Evolutionary conservation across 2,888 invertebrate species (phyloP), one percentile per base, ranked within the genome.

Genomic region (Cremastinae sp.): DNA sequence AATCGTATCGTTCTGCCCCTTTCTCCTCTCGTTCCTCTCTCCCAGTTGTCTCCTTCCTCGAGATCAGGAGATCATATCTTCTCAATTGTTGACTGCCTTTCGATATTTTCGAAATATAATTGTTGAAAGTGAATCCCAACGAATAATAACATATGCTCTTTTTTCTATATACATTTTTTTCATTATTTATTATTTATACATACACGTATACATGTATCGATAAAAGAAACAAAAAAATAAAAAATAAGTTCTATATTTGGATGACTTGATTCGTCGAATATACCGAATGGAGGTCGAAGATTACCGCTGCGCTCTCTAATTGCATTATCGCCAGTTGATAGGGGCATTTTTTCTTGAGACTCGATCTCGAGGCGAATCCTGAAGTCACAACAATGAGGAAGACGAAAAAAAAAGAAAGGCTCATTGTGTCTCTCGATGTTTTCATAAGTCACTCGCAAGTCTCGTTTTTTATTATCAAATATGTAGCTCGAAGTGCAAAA

Each of bases 251-350:
- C 5, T 28, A 5, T 7, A 1, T 35, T 47, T 45, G 16, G 9
- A 62, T 22, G 12, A 41, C 28, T 45, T 53, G 53, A 28, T 28
- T 22, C 18, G 10, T 66, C 35, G 53, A 39, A 55, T 45, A 49
- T 55, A n/a, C n/a, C 20, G 9, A 56, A 51, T 62, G 49, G 61
- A 51, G 75, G 62, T 68, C 65, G 28, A 65, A 75, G 70, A 65
- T 75, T 59, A 49, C 20, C 53, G 35, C 49, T 41, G 56, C 62
- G 45, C 47, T 64, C 37, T 64, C 65, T 64, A 76, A 73, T 64
- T 55, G n/a, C 14, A 53, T 65, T 69, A 73, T 73, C 73, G 18
- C 20, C 22, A 2, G 39, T 37, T 14, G 39, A 64, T 69, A 45
- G 28, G 16, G 1, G 20, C 20, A 9, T 51, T 43, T 55, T 16